Conservation (phyloP, 2,797 vertebrate species). For the Eremophila alpestris region DNA sequence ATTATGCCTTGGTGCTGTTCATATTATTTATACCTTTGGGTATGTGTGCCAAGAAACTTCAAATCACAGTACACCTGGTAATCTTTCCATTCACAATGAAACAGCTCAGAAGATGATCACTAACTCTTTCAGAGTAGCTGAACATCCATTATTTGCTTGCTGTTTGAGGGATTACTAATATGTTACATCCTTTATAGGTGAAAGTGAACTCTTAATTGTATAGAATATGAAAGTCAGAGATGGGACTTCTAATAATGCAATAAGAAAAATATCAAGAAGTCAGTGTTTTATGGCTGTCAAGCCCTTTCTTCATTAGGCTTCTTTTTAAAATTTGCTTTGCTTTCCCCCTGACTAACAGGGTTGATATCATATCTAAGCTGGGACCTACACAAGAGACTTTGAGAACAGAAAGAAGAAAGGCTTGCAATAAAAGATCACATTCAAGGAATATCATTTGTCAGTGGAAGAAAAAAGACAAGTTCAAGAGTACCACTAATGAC, state of each 20-base stretch:
- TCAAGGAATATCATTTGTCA: not conserved
- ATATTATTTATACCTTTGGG: conserved; percentile 61
- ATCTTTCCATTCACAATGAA: conserved; percentile 30
- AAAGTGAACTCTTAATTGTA: not conserved
- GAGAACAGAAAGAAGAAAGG: not conserved
- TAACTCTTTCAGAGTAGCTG: not conserved
- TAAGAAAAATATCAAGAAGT: not conserved
- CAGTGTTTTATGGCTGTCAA: not conserved
- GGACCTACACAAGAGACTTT: not conserved
- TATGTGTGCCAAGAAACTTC: conserved; percentile 27
- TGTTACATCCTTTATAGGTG: not conserved
- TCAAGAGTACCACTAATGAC: not conserved
- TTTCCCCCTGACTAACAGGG: not conserved
- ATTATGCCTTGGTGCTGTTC: conserved; percentile 33
- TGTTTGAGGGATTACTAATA: not conserved
- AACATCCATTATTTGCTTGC: not conserved
- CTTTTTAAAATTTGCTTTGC: not conserved
- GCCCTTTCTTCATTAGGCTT: not conserved
- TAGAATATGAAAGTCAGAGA: not conserved
- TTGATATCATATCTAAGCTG: not conserved
- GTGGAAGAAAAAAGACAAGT: not conserved
- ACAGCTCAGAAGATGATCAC: not conserved
- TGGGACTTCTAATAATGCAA: not conserved
- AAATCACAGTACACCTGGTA: not conserved
- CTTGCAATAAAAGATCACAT: not conserved